Base-by-base conservation (phyloP, 2,888 invertebrate genomes). In the Steromphala cineraria region DNA sequence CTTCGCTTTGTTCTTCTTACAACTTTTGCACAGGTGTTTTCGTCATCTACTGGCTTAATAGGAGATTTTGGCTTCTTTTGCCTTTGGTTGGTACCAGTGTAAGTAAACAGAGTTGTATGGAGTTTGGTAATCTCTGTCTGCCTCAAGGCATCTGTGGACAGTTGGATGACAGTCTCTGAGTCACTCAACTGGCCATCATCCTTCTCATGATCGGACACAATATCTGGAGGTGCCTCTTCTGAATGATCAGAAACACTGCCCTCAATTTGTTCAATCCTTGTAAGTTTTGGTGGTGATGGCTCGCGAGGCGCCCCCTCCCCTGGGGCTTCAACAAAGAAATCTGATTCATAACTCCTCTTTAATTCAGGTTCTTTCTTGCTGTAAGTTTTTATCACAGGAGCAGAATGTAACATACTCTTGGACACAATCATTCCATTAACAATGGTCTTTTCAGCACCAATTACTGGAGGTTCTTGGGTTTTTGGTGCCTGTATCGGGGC, bases 291-390 rank as follows among this genome's bases (percentile, higher is more conserved):
- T 10, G 71, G 71, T 36, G 71, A 71, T 8, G 71, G 71, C 19
- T 71, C 71, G 2, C 71, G 71, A 8, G 46, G 10, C 13, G 46
- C 46, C 13, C 36, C 36, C 5, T 36, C 71, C 19, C 19, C n/a
- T 15, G 31, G 31, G 17, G 24, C 62, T 0, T 62, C 62, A 2
- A 71, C n/a, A 19, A 71, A 71, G 24, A 71, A 71, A 40, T 71
- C 71, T 36, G 71, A 71, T 19, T 71, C 71, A 19, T 71, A 71
- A 19, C 71, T 71, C 19, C 71, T 31, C 71, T 71, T 71, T 40
- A 15, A 17, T n/a, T 71, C 71, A 31, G 71, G 71, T n/a, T 71
- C 36, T 71, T 36, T 28, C 36, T 71, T 71, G 36, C 71, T 71
- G 40, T 71, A 71, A 4, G 71, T 71, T 40, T 71, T 71, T 15